Evolutionary conservation across 2,797 vertebrate species (phyloP).

Genomic region (Dendrocincla fuliginosa): DNA sequence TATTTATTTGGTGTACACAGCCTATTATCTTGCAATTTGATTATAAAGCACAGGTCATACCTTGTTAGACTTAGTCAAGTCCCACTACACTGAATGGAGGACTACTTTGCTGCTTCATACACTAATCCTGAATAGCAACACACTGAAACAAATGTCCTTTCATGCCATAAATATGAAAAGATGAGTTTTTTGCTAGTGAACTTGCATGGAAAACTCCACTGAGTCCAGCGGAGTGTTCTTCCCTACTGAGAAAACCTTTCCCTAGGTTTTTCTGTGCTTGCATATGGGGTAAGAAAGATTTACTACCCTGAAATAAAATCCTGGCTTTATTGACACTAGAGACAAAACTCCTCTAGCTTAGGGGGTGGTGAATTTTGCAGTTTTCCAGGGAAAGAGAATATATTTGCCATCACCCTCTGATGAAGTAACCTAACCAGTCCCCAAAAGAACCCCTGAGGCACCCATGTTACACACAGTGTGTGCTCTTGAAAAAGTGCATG

Average conservation of each 20-base stretch:
- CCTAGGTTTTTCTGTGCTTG: not conserved
- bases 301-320: not conserved
- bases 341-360: not conserved
- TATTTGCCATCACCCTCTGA: too few species aligned
- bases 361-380: not conserved
- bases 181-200: not conserved
- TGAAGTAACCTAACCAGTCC: not conserved
- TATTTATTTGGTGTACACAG: not conserved
- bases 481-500: not conserved
- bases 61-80: not conserved
- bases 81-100: not conserved
- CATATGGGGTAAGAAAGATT: not conserved
- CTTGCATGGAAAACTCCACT: not conserved
- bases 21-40: not conserved
- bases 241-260: not conserved
- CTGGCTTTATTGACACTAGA: not conserved
- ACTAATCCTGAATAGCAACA: not conserved
- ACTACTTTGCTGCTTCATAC: not conserved
- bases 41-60: not conserved
- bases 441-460: not conserved
- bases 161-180: not conserved
- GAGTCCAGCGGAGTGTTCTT: not conserved
- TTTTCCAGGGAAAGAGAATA: not conserved
- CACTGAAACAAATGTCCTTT: not conserved
- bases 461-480: fast-evolving